phyloP scores from a whole-genome alignment of 2,797 vertebrate species.

The Galaxias olidus region DNA sequence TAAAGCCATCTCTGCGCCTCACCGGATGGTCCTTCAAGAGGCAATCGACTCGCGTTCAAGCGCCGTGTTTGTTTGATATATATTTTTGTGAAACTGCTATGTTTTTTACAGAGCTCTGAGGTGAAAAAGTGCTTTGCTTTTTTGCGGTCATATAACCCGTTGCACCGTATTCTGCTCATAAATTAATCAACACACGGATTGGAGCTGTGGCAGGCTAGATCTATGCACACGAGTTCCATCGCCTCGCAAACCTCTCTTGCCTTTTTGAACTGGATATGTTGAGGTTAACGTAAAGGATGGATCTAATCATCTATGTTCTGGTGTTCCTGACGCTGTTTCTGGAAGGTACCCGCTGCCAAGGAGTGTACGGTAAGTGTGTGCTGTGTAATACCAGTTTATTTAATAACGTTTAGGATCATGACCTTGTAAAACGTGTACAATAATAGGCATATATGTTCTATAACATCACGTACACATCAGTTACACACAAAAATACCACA shows the following conservation, averaged over 20 bases:
- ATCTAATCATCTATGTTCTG: constrained; percentile 86
- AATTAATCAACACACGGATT: constrained; percentile 42
- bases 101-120: neutral
- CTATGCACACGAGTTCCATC: constrained; percentile 53
- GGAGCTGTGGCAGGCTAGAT: constrained; percentile 41
- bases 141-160: constrained; percentile 38
- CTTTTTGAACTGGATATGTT: constrained; percentile 83
- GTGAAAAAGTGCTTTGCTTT: constrained; percentile 8
- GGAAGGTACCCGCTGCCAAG: constrained; percentile 85
- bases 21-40: constrained; percentile 33
- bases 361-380: constrained; percentile 92
- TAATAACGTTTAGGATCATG: constrained; percentile 52
- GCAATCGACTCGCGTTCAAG: constrained; percentile 27
- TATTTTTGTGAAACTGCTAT: neutral
- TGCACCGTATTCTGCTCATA: constrained; percentile 31
- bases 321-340: constrained; percentile 86
- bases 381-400: constrained; percentile 9
- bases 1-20: constrained; percentile 43
- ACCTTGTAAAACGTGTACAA: constrained; percentile 65
- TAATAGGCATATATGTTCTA: constrained; percentile 6
- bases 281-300: constrained; percentile 90
- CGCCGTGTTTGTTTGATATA: constrained; percentile 14
- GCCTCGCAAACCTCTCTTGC: constrained; percentile 47
- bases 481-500: neutral
- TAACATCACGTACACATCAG: neutral